A percentile compares a stretch with the other conserved stretches of the same genome.
phyloP scores from a whole-genome alignment of 1,140 invertebrate species.

The Danaus melanippus region DNA sequence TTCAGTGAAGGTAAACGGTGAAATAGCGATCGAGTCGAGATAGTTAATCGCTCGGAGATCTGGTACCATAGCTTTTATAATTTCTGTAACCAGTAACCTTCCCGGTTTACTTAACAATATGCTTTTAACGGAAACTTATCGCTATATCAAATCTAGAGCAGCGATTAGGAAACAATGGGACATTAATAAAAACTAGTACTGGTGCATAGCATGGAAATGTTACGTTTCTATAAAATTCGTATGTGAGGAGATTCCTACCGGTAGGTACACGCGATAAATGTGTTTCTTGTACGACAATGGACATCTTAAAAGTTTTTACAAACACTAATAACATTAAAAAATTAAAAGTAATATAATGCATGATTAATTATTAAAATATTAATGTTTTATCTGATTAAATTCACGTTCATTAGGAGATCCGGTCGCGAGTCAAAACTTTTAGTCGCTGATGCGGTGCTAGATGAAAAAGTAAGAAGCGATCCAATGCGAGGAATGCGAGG shows the following conservation, averaged over 20 bases:
- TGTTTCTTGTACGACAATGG: too few species aligned
- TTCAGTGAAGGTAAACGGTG: slow-evolving; percentile 34
- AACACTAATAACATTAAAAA: too few species aligned
- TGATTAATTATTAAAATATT: too few species aligned
- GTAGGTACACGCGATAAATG: too few species aligned
- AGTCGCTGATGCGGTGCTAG: slow-evolving; percentile 44
- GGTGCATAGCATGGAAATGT: slow-evolving; percentile 48
- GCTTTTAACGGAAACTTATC: slow-evolving; percentile 62
- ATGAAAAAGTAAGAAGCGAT: slow-evolving; percentile 62
- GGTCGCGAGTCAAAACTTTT: slow-evolving; percentile 44
- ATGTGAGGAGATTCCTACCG: too few species aligned
- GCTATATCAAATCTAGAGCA: slow-evolving; percentile 55
- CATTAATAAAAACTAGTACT: slow-evolving; percentile 55
- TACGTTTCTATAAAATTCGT: slow-evolving; percentile 44
- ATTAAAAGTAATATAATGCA: too few species aligned
- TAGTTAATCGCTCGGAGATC: slow-evolving; percentile 49
- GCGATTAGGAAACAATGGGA: slow-evolving; percentile 66
- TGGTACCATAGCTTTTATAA: slow-evolving; percentile 43
- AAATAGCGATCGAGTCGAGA: slow-evolving; percentile 48
- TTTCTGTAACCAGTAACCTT: slow-evolving; percentile 42
- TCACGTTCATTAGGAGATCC: slow-evolving; percentile 29
- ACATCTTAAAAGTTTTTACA: too few species aligned
- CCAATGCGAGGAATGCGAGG: slow-evolving; percentile 54
- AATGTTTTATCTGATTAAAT: slow-evolving; percentile 20
- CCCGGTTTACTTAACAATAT: slow-evolving; percentile 47